phyloP scores from a whole-genome alignment of 2,113 vertebrate species.

The Phalacrocorax carbo region DNA sequence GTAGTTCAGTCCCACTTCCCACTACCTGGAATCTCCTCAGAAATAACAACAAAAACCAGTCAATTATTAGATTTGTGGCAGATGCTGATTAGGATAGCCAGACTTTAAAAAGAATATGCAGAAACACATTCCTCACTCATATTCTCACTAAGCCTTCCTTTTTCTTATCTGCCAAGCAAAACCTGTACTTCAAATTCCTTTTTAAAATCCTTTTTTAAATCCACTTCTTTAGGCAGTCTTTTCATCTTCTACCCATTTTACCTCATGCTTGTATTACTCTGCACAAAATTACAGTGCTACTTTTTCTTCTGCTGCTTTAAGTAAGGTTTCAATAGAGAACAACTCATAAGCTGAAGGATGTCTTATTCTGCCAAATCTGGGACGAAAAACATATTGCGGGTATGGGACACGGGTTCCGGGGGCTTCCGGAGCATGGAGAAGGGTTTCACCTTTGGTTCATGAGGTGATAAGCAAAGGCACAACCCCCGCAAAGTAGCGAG shows the following conservation, averaged over 20 bases:
- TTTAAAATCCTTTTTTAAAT: not conserved
- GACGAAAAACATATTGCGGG: not conserved
- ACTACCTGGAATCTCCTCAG: not conserved
- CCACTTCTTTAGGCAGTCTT: constrained; percentile 10
- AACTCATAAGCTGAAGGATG: not conserved
- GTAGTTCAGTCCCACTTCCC: not conserved
- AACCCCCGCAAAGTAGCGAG: not conserved
- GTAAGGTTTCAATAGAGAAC: not conserved
- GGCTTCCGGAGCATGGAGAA: not conserved
- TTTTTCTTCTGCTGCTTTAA: not conserved
- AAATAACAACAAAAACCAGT: not conserved
- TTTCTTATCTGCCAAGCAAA: constrained; percentile 15
- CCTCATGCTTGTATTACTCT: not conserved
- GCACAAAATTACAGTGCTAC: not conserved
- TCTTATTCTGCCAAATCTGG: not conserved
- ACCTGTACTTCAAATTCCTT: constrained; percentile 17
- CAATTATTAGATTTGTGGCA: not conserved
- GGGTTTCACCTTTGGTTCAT: not conserved
- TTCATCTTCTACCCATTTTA: constrained; percentile 28
- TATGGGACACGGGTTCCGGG: not conserved
- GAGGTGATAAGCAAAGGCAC: not conserved
- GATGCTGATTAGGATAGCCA: not conserved
- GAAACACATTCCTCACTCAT: constrained; percentile 1
- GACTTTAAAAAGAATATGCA: not conserved
- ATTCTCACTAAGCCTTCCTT: not conserved